phyloP scores from a whole-genome alignment of 2,888 invertebrate species.

The Microctonus brassicae region DNA sequence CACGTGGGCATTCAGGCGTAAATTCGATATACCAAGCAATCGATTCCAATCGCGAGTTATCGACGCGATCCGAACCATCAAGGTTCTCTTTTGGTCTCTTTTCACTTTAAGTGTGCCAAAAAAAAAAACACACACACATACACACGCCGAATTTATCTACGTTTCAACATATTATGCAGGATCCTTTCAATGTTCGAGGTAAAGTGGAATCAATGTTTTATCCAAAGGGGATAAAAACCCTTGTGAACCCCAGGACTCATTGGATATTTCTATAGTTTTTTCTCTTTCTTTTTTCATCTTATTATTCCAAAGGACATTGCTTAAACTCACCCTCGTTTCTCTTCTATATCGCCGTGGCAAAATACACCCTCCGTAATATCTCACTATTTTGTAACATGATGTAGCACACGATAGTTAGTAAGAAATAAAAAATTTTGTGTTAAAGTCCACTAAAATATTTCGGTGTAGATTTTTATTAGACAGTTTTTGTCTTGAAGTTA shows the following conservation, averaged over 20 bases:
- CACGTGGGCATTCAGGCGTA: not conserved
- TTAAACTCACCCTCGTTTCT: constrained; percentile 33
- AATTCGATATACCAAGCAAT: not conserved
- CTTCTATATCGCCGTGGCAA: constrained; percentile 25
- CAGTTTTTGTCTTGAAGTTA: no score
- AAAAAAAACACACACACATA: not conserved
- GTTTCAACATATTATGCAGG: constrained; percentile 5
- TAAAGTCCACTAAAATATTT: no score
- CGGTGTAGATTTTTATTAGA: no score
- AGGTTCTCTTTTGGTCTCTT: not conserved
- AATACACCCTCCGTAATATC: constrained; percentile 38
- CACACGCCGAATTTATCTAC: constrained; percentile 6
- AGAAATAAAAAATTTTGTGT: no score
- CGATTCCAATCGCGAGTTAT: constrained; percentile 14
- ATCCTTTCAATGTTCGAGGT: constrained; percentile 24
- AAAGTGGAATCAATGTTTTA: constrained; percentile 31
- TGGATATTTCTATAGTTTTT: not conserved
- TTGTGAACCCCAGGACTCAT: constrained; percentile 7
- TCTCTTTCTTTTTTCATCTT: not conserved
- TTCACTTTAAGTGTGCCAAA: not conserved
- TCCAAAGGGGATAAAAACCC: constrained; percentile 27
- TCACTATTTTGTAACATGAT: not conserved
- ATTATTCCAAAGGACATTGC: not conserved
- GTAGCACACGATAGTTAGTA: not conserved
- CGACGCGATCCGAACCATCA: not conserved